These are phyloP conservation scores for Tethea ocularis DNA, from an alignment of 2,888 invertebrate species.

Conservation along the genomic window DNA sequence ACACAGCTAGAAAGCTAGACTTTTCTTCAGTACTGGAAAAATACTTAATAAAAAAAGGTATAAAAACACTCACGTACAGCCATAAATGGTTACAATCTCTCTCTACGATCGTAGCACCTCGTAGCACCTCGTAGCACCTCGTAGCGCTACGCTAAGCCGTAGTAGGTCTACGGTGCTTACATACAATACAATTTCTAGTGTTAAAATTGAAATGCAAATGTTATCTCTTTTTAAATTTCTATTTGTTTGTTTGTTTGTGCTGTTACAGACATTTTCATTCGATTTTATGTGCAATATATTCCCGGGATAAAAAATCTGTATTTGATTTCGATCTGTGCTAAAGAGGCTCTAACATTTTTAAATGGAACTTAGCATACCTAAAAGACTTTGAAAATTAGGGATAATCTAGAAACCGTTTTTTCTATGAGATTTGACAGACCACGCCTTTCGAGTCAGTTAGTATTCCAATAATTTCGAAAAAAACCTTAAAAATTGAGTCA, in stretches of 20 bases:
- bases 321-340: too few species aligned
- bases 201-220: neutral
- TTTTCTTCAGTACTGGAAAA: neutral
- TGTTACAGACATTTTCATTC: neutral
- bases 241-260: neutral
- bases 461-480: too few species aligned
- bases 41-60: neutral
- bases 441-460: too few species aligned
- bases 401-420: too few species aligned
- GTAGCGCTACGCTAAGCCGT: conserved; percentile 29
- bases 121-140: conserved; percentile 10
- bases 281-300: too few species aligned
- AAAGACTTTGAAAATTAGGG: too few species aligned
- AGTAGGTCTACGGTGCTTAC: conserved; percentile 14
- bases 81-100: conserved; percentile 30
- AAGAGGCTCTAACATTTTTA: too few species aligned
- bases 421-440: too few species aligned
- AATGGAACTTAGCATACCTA: too few species aligned
- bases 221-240: conserved; percentile 5
- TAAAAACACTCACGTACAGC: conserved; percentile 17
- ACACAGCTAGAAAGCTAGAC: too few species aligned
- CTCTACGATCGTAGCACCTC: conserved; percentile 20
- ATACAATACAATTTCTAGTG: neutral
- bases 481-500: too few species aligned
- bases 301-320: too few species aligned